A percentile compares a stretch with the other conserved stretches of the same genome.
phyloP scores from a whole-genome alignment of 2,888 invertebrate species.

The Watsonalla cultraria region DNA sequence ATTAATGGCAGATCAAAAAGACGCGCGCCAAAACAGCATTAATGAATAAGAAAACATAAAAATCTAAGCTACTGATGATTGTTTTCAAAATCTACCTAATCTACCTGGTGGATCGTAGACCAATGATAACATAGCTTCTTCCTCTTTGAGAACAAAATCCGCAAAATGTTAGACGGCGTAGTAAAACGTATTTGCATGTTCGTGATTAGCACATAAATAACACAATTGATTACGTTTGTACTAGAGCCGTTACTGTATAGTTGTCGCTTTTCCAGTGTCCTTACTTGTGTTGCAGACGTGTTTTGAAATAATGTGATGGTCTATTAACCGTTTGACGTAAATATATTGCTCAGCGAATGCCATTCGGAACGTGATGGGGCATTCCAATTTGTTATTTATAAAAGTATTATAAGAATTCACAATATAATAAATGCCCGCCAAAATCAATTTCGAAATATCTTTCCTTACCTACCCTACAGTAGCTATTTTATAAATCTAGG shows the following conservation, averaged over 20 bases:
- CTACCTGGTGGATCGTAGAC: neutral
- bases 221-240: conserved; percentile 39
- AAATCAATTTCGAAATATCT: neutral
- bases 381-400: conserved; percentile 19
- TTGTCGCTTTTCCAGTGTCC: conserved; percentile 56
- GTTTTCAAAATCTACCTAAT: too few relatives aligned
- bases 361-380: conserved; percentile 12
- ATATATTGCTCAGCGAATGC: conserved; percentile 43
- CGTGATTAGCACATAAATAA: conserved; percentile 53
- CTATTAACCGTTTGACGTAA: conserved; percentile 63
- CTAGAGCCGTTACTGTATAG: conserved; percentile 28
- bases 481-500: too few relatives aligned
- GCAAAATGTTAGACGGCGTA: conserved; percentile 40
- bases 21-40: too few relatives aligned
- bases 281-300: conserved; percentile 62
- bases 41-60: too few relatives aligned
- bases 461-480: too few relatives aligned
- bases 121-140: neutral
- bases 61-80: too few relatives aligned
- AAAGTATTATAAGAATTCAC: conserved; percentile 1
- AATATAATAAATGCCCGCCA: neutral
- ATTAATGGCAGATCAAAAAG: too few relatives aligned
- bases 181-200: conserved; percentile 46
- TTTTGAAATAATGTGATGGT: conserved; percentile 65
- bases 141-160: conserved; percentile 34